Percentiles rank a stretch among this genome's conserved stretches.
These are phyloP conservation scores for Xenotilapia leptura DNA, from an alignment of 2,113 vertebrate species.

Conservation along the genomic window DNA sequence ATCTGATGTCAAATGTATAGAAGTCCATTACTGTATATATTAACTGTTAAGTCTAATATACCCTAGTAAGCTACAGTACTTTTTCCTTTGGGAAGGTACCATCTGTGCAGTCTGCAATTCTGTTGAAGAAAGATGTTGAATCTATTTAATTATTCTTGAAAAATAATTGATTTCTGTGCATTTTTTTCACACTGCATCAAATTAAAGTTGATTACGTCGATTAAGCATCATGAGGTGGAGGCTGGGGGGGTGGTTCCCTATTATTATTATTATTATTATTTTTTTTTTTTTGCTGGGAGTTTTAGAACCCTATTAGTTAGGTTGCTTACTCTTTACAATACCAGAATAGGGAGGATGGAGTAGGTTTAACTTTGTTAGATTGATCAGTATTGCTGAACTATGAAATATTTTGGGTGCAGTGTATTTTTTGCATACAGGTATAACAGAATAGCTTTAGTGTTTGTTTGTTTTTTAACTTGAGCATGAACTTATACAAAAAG, in stretches of 20 bases:
- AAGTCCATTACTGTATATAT: accelerated
- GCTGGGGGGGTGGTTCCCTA: too few relatives aligned
- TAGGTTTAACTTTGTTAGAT: accelerated
- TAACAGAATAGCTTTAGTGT: not conserved
- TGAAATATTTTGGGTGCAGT: not conserved
- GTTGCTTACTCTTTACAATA: not conserved
- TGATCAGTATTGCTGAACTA: accelerated
- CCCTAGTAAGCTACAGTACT: accelerated
- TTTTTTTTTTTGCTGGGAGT: accelerated
- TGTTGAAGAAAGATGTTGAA: accelerated
- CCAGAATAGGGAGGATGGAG: not conserved
- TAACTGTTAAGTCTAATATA: too few relatives aligned
- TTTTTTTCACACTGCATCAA: too few relatives aligned
- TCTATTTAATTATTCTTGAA: too few relatives aligned
- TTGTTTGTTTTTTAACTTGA: not conserved
- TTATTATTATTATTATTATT: too few relatives aligned
- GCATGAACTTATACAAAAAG: not conserved
- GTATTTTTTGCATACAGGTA: not conserved
- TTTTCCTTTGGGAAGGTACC: accelerated
- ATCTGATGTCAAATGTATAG: not conserved
- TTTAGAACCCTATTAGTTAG: not conserved
- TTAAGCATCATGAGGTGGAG: too few relatives aligned
- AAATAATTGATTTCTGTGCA: accelerated
- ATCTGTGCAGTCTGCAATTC: accelerated
- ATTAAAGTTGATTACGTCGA: accelerated